Percentiles rank a stretch among this genome's conserved stretches.
These are phyloP conservation scores for Clamator glandarius DNA, from an alignment of 2,797 vertebrate species.

Conservation along the genomic window DNA sequence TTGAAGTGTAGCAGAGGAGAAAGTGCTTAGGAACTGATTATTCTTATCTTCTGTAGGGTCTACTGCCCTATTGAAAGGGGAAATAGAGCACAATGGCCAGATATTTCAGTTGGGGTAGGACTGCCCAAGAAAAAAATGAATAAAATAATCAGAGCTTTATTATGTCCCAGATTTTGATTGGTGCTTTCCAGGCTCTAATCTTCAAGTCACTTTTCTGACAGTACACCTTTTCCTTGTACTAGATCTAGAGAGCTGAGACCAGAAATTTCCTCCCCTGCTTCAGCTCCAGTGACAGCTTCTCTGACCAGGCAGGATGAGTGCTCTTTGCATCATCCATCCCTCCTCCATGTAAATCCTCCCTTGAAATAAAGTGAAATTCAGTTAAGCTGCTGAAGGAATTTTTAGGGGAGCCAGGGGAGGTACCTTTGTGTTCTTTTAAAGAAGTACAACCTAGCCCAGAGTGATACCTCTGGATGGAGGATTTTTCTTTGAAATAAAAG, in stretches of 20 bases:
- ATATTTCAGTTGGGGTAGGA: background rate
- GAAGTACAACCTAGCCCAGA: background rate
- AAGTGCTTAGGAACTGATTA: background rate
- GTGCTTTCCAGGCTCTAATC: background rate
- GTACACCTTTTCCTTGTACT: background rate
- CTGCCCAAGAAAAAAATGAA: background rate
- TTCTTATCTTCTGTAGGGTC: background rate
- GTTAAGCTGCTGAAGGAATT: background rate
- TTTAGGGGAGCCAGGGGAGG: background rate
- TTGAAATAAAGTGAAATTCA: background rate
- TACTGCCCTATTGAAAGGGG: background rate
- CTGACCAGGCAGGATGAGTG: background rate
- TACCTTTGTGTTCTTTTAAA: background rate
- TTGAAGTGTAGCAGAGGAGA: background rate
- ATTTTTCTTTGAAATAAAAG: conserved; percentile 21
- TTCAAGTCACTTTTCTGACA: background rate
- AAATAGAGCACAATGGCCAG: background rate
- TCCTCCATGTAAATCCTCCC: background rate
- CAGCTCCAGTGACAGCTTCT: background rate
- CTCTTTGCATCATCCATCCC: background rate
- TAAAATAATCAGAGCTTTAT: background rate
- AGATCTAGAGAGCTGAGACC: background rate
- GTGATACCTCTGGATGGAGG: background rate
- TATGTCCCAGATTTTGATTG: background rate
- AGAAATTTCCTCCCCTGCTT: background rate